A percentile compares a stretch with the other conserved stretches of the same genome.
phyloP scores from a whole-genome alignment of 2,113 vertebrate genomes.

The Pelvicachromis taeniatus region DNA sequence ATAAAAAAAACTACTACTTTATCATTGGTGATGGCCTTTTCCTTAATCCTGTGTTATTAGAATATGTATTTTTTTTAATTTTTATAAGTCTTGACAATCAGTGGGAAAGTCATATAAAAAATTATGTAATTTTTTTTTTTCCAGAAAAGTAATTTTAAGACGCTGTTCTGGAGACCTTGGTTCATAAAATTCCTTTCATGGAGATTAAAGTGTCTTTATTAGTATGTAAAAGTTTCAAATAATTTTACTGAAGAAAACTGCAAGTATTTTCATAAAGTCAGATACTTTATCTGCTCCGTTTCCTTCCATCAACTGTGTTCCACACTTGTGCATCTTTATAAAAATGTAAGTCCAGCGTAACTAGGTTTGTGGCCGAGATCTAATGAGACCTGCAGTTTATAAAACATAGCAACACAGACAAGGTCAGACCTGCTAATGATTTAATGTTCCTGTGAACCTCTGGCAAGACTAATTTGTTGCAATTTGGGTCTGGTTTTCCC shows the following conservation, averaged over 20 bases:
- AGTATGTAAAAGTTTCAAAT: neutral
- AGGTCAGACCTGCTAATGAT: slow-evolving; percentile 13
- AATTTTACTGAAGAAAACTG: neutral
- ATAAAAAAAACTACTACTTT: neutral
- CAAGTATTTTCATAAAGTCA: neutral
- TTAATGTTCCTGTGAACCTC: slow-evolving; percentile 20
- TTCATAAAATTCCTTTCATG: neutral
- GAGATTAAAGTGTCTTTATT: neutral
- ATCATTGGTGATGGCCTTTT: neutral
- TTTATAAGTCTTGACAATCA: neutral
- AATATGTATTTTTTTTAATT: neutral
- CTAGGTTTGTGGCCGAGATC: neutral
- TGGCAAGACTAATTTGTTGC: slow-evolving; percentile 40
- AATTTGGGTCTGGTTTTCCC: slow-evolving; percentile 45
- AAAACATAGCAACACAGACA: neutral
- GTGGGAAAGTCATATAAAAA: neutral
- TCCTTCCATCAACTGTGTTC: neutral
- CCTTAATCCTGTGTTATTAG: neutral
- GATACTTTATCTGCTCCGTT: neutral
- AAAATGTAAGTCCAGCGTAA: neutral
- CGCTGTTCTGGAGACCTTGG: neutral
- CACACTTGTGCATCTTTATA: neutral
- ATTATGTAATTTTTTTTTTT: neutral
- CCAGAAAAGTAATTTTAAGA: neutral
- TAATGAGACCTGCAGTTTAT: neutral